Evolutionary conservation across 2,888 invertebrate genomes (phyloP), one percentile per base, ranked within the genome.

Genomic region (Falcaria lacertinaria): DNA sequence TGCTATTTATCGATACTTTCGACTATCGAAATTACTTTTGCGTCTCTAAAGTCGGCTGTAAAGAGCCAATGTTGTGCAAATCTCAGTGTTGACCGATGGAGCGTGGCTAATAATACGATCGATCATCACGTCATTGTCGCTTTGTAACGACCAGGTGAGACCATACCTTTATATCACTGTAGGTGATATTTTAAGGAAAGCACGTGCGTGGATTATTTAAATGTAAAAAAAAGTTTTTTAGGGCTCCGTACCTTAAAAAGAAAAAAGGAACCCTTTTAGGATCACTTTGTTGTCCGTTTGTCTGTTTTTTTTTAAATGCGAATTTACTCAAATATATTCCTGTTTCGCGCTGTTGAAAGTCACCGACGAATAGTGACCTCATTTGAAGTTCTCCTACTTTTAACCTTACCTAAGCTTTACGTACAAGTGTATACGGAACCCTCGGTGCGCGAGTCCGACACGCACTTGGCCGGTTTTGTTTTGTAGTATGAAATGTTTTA

Each of bases 21-120:
- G 19, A 3, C 1, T 17, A 15, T 25, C 17, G 25, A 37, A 50
- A 57, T 45, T 54, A 16, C 36, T n/a, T n/a, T n/a, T n/a, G n/a
- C 17, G n/a, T 19, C 6, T 39, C 14, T 65, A 59, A 50, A n/a
- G n/a, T n/a, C n/a, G n/a, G n/a, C n/a, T n/a, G n/a, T 67, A 56
- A 74, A 69, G 57, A 28, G 33, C 16, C 45, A 60, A 64, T 66
- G 67, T 78, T 80, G 78, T 74, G 80, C 82, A 80, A 84, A 82
- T 74, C 80, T 71, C 67, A 52, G 45, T 60, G 69, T 72, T 85
- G 85, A 82, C 86, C 83, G 80, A 78, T 78, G 75, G 69, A 73
- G 86, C 88, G 80, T 86, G 75, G 65, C 70, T 73, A 86, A 87
- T 81, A 72, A 71, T 49, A 64, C 73, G 70, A 88, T 89, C 86